A percentile compares a stretch with the other conserved stretches of the same genome.
These are phyloP conservation scores for Oligia fasciuncula DNA, from an alignment of 2,888 invertebrate species.

Conservation along the genomic window DNA sequence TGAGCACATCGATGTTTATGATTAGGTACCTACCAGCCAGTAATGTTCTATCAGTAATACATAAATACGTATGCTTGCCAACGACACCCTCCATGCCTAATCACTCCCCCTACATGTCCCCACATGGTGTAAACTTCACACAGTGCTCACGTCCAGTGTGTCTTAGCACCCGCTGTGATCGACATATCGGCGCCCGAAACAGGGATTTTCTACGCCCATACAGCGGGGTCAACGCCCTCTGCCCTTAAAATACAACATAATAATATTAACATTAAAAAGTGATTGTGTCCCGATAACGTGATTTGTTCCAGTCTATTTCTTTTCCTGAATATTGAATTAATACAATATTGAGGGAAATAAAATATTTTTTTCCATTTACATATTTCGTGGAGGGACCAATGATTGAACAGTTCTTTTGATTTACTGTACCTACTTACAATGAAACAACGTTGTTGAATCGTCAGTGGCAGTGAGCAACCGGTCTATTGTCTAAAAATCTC, in stretches of 20 bases:
- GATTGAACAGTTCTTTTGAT: neutral
- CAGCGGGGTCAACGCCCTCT: conserved; percentile 41
- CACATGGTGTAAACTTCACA: conserved; percentile 28
- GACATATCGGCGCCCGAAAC: conserved; percentile 66
- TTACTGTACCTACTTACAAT: neutral
- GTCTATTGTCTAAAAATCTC: neutral
- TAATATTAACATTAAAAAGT: conserved; percentile 45
- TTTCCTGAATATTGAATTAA: conserved; percentile 21
- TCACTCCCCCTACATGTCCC: conserved; percentile 25
- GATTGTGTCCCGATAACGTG: conserved; percentile 25
- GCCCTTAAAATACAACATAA: conserved; percentile 35
- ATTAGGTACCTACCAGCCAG: neutral
- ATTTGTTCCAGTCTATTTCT: conserved; percentile 36
- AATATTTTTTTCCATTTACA: neutral
- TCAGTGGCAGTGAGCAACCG: neutral
- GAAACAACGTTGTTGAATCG: neutral
- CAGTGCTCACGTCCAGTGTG: conserved; percentile 43
- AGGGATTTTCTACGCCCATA: conserved; percentile 59
- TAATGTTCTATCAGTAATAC: too few species aligned
- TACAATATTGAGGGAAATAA: conserved; percentile 6
- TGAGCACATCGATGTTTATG: neutral
- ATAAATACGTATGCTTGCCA: too few species aligned
- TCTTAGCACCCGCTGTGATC: conserved; percentile 67
- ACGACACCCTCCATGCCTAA: neutral
- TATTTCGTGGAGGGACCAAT: neutral